Evolutionary conservation across 2,113 vertebrate genomes (phyloP), one percentile per base, ranked within the genome.

Genomic region (Nothobranchius kuhntae): DNA sequence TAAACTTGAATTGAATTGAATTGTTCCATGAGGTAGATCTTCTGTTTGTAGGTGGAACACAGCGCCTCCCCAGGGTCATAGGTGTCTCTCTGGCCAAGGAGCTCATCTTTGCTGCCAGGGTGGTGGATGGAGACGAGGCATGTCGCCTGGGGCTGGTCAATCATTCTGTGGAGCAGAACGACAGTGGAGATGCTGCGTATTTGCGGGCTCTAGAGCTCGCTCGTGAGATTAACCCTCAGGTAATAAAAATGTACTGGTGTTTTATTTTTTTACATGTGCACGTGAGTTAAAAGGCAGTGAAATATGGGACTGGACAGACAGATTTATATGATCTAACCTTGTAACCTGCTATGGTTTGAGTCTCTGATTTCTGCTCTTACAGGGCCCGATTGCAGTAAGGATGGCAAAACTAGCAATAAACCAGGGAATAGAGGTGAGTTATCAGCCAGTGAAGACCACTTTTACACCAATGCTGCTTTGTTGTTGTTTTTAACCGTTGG

Each of bases 331-430:
- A 40, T 63, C 21, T n/a, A 57, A 9, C 24, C 0, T 47, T 38
- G 2, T 30, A 38, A 52, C 35, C 2, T 45, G 11, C 17, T 46
- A 66, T 48, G 9, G n/a, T 47, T 30, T 0, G 6, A 17, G 14
- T 56, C 9, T 60, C 17, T 13, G 1, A 6, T 42, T 64, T 81
- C 57, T 76, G 17, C 4, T 61, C 65, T 54, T 83, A 69, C 90
- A 99, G 98, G 98, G 97, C 84, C 98, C 98, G 21, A 93, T 99
- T 83, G 98, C 98, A 77, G 87, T 99, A 86, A 92, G 98, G 91
- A 96, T 98, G 95, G 98, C 98, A 56, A 99, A 99, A 84, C 86
- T 99, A 85, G 95, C 98, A 0, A 98, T 99, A 80, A 96, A 95
- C 89, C 97, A 96, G 89, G 98, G 98, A 44, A 97, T 97, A 82